These are phyloP conservation scores for Peribatodes rhomboidaria DNA, from an alignment of 2,888 invertebrate species.

Conservation along the genomic window DNA sequence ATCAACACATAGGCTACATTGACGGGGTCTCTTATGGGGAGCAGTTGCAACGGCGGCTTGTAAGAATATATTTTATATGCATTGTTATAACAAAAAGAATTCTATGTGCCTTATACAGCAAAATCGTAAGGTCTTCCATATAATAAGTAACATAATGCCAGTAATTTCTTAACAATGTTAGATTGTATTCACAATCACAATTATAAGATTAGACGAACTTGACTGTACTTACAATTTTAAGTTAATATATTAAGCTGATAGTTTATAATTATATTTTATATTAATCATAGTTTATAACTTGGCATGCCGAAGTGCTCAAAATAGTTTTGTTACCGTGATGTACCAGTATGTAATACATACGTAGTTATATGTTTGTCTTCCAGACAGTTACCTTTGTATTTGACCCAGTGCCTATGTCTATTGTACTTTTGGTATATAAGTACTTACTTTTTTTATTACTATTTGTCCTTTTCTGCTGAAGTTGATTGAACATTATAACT, in stretches of 20 bases:
- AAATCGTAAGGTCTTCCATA: conserved; percentile 82
- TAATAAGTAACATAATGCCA: conserved; percentile 37
- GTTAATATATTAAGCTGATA: background rate
- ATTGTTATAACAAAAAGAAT: conserved; percentile 50
- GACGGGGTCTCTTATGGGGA: no score
- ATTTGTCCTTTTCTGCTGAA: background rate
- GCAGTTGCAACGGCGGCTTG: no score
- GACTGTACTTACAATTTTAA: conserved; percentile 10
- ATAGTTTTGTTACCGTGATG: conserved; percentile 68
- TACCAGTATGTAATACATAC: conserved; percentile 43
- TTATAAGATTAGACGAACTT: background rate
- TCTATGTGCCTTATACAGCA: conserved; percentile 82
- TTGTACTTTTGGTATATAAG: no score
- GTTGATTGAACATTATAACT: background rate
- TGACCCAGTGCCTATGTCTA: background rate
- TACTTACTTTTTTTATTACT: no score
- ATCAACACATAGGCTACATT: no score
- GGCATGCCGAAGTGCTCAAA: conserved; percentile 53
- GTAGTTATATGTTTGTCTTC: conserved; percentile 64
- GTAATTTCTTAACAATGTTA: conserved; percentile 5
- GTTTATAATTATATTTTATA: background rate
- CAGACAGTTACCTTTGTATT: conserved; percentile 69
- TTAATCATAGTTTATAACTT: background rate
- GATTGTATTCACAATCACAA: background rate
- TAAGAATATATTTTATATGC: conserved; percentile 20